Base-by-base conservation (phyloP, 2,888 invertebrate species). In the Eupithecia dodoneata region DNA sequence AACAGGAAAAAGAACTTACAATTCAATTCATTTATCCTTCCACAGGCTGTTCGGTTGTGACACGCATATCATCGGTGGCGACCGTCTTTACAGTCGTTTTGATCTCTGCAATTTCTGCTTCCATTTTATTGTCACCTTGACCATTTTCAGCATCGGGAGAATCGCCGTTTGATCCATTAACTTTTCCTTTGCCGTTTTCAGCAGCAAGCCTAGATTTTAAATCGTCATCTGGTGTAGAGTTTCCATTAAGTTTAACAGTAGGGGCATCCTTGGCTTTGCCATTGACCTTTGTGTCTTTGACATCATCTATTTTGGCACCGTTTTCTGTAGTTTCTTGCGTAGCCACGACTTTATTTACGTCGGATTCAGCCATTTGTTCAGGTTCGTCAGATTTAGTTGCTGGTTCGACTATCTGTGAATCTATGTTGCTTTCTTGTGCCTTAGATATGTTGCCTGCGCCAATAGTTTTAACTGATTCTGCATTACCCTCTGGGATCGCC, bases 81-180 rank as follows among this genome's bases (percentile, higher is more conserved):
- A 96, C 92, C 80, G 95, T 93, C 91, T 96, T 96, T 44, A 95
- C 94, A 63, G 63, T 30, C 63, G 63, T 63, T 92, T 96, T 96
- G 83, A 96, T 95, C 80, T 96, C 96, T 13, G 90, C 80, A 59
- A 89, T 85, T 75, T 91, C 93, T 2, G 85, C 80, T 71, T 91
- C 92, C 2, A 85, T 81, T 77, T 91, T 91, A 72, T 83, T 89
- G 71, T 95, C 96, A 59, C 91, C 94, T 83, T 94, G 91, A 47
- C 89, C 93, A 85, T 89, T 90, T 86, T 87, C 93, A 82, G 65
- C 75, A 45, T 85, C 89, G 81, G 79, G 80, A 2, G 86, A 82
- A 71, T 88, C 87, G 6, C 91, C 90, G 41, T 91, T 90, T 7
- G 88, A 84, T 45, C 90, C 90, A 74, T 90, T 93, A 18, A 89